Evolutionary conservation across 2,797 vertebrate genomes (phyloP).

Genomic region (Sebastes aleutianus): DNA sequence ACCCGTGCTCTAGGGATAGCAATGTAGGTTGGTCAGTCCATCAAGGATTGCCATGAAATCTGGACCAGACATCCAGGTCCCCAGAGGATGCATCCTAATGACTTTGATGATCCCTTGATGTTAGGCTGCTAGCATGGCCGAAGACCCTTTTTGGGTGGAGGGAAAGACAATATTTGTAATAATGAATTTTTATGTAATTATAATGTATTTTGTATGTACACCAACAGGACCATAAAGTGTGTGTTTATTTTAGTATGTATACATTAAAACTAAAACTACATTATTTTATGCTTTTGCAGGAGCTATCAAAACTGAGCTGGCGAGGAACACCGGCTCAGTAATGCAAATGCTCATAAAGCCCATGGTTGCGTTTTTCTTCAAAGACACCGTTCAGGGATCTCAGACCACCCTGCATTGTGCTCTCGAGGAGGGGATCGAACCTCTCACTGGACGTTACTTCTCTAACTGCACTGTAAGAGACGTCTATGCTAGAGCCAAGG

Average conservation of each 20-base stretch:
- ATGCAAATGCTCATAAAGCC: background rate
- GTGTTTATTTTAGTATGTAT: too few relatives aligned
- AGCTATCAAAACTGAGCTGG: constrained; percentile 55
- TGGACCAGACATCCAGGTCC: background rate
- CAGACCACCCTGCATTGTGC: constrained; percentile 79
- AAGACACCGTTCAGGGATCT: constrained; percentile 63
- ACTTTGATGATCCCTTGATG: background rate
- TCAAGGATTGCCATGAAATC: background rate
- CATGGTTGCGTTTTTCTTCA: constrained; percentile 61
- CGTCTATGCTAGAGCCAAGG: constrained; percentile 62
- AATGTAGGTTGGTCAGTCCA: too few relatives aligned
- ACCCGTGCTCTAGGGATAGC: too few relatives aligned
- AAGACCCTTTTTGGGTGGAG: background rate
- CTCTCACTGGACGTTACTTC: constrained; percentile 74
- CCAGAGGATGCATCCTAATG: background rate
- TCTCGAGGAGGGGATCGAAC: constrained; percentile 72
- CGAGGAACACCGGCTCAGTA: constrained; percentile 5
- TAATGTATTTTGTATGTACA: background rate
- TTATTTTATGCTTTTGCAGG: constrained; percentile 44
- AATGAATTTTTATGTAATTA: background rate
- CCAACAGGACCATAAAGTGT: background rate
- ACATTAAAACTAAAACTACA: background rate
- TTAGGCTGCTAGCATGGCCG: background rate
- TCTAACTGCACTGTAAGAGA: constrained; percentile 71
- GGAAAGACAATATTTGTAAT: background rate